Evolutionary conservation across 2,797 vertebrate species (phyloP), one percentile per base, ranked within the genome.

Genomic region (Cossypha heuglini): DNA sequence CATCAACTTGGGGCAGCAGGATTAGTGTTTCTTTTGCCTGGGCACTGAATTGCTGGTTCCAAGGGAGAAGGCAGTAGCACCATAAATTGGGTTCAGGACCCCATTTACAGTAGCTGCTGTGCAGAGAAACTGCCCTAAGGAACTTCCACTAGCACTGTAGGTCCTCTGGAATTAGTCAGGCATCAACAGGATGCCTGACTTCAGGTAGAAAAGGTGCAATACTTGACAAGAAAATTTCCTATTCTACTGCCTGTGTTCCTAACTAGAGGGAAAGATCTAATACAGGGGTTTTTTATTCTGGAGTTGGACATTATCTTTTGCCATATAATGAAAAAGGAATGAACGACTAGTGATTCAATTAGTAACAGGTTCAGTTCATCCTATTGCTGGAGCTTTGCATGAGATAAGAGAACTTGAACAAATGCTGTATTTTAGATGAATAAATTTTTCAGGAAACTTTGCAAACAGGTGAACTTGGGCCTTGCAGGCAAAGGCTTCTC

Each of bases 81-180:
- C 3, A 5, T 82, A 68, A 71, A 83, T 77, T 75, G 61, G 38
- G 74, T 88, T 96, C 72, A 67, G 78, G 67, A 90, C 84, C 77
- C 84, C 8, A 9, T 85, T 84, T 84, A 16, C 20, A 21, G 33
- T 22, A 17, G 67, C 21, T 67, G 1, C 74, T 67, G 74, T 46
- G 84, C 49, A 61, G 26, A 71, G 38, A 68, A 90, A 54, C 40
- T 71, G 52, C 74, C 67, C 52, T 45, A 35, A 37, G 84, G 80
- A 85, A 17, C 69, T 88, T 73, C 52, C 2, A 4, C 25, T 58
- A 3, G 0, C 24, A 55, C 52, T 8, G 1, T 19, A 69, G 59
- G 46, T 52, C 58, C 25, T 13, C 62, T 72, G 58, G 63, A 92
- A 67, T 81, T 84, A 52, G 68, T 62, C 38, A 72, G 61, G 31